These are phyloP conservation scores for Chelon auratus DNA, from an alignment of 2,797 vertebrate genomes.

Conservation along the genomic window DNA sequence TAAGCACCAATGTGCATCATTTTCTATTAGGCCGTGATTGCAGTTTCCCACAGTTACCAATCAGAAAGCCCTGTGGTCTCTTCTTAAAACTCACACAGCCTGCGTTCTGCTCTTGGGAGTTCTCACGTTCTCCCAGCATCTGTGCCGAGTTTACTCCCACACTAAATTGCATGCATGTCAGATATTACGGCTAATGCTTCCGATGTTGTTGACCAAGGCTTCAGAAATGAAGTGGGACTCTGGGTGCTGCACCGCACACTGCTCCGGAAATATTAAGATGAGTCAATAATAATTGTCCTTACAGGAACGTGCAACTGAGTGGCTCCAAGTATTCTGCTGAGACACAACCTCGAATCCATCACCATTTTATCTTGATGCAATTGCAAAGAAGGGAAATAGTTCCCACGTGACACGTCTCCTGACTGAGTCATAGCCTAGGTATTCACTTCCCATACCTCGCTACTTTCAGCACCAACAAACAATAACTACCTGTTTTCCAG, in stretches of 20 bases:
- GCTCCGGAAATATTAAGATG: background rate
- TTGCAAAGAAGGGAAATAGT: conserved; percentile 18
- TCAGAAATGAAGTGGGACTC: conserved; percentile 3
- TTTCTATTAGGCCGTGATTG: background rate
- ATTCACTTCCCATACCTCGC: conserved; percentile 60
- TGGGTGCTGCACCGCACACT: background rate
- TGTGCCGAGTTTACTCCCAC: conserved; percentile 18
- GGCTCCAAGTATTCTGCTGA: background rate
- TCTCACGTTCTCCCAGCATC: background rate
- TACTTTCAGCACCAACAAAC: conserved; percentile 53
- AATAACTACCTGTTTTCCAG: conserved; percentile 41
- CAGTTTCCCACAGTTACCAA: background rate
- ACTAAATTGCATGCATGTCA: conserved; percentile 25
- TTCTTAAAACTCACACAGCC: background rate
- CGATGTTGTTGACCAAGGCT: conserved; percentile 11
- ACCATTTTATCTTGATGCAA: conserved; percentile 23
- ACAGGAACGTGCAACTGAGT: background rate
- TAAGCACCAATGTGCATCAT: background rate
- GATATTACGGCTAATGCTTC: background rate
- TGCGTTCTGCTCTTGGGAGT: background rate
- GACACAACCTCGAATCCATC: background rate
- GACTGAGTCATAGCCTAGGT: conserved; percentile 26
- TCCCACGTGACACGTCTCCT: background rate
- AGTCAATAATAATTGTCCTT: conserved; percentile 10
- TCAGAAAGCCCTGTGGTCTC: background rate